Conservation (phyloP, 2,888 invertebrate species). For the Habrosyne pyritoides region DNA sequence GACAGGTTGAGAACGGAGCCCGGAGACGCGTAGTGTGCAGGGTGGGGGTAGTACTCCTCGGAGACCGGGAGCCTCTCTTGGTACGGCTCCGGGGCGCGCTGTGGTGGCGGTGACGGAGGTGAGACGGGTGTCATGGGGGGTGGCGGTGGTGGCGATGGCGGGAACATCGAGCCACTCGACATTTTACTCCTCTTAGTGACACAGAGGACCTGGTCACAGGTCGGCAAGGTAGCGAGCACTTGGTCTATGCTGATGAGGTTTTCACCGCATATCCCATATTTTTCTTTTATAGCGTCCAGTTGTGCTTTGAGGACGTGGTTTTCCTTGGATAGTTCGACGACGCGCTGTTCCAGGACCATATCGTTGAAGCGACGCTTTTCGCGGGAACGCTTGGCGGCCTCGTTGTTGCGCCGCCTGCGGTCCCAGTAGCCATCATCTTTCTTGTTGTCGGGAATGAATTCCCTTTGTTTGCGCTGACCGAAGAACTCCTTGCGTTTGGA, state of each 20-base stretch:
- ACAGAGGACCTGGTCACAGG: conserved; percentile 92
- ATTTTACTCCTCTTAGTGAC: conserved; percentile 88
- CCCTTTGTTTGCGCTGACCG: conserved; percentile 95
- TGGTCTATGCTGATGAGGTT: conserved; percentile 94
- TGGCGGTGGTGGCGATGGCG: conserved; percentile 81
- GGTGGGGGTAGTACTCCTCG: conserved; percentile 76
- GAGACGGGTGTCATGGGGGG: conserved; percentile 77
- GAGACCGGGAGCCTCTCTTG: conserved; percentile 76
- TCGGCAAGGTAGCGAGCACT: conserved; percentile 92
- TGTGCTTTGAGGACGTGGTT: conserved; percentile 97
- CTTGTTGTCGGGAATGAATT: conserved; percentile 98
- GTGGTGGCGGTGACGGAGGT: conserved; percentile 80
- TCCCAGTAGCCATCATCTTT: conserved; percentile 99
- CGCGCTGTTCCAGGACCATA: conserved; percentile 97
- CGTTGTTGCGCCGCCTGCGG: conserved; percentile 96
- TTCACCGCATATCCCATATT: conserved; percentile 95
- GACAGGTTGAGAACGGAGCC: conserved; percentile 90
- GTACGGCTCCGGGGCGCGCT: conserved; percentile 80
- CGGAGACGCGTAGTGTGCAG: conserved; percentile 84
- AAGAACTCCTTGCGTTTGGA: conserved; percentile 92
- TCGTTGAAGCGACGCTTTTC: conserved; percentile 98
- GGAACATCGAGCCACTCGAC: conserved; percentile 78
- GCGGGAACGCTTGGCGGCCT: conserved; percentile 97
- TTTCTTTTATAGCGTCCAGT: conserved; percentile 95
- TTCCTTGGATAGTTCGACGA: conserved; percentile 96